phyloP scores from a whole-genome alignment of 2,113 vertebrate genomes.

The Grallaria varia region DNA sequence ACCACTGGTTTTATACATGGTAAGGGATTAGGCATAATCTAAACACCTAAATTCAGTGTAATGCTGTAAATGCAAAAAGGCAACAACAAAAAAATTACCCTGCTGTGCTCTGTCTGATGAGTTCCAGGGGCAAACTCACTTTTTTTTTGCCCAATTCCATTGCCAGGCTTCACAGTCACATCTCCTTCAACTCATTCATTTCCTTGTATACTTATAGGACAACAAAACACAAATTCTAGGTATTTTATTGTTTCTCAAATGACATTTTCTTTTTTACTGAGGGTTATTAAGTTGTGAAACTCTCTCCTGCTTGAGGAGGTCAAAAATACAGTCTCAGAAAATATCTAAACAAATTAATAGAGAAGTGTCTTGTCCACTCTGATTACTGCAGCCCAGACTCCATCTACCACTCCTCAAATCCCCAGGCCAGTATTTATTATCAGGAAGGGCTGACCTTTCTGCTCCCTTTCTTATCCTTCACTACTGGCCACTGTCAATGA shows the following conservation, averaged over 20 bases:
- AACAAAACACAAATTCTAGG: not conserved
- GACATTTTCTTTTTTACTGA: not conserved
- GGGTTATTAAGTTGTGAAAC: not conserved
- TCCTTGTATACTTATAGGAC: not conserved
- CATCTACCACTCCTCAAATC: not conserved
- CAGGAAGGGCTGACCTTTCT: not conserved
- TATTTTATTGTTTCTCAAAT: not conserved
- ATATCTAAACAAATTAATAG: not conserved
- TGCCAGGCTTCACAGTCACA: accelerated
- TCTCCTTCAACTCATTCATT: not conserved
- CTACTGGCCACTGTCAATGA: not conserved
- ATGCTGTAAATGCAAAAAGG: not conserved
- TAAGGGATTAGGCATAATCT: not conserved
- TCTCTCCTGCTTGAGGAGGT: not conserved
- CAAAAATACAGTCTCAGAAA: not conserved
- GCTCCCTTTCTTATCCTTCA: not conserved
- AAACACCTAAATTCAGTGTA: not conserved
- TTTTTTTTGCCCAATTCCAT: not conserved
- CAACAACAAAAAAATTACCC: not conserved
- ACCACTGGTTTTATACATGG: not conserved
- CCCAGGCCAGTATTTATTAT: not conserved
- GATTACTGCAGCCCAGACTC: not conserved
- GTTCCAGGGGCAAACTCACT: not conserved
- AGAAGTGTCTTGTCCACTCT: not conserved
- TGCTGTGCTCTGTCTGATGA: not conserved